Base-by-base conservation (phyloP, 2,888 invertebrate species). In the Pseudoips prasinana region DNA sequence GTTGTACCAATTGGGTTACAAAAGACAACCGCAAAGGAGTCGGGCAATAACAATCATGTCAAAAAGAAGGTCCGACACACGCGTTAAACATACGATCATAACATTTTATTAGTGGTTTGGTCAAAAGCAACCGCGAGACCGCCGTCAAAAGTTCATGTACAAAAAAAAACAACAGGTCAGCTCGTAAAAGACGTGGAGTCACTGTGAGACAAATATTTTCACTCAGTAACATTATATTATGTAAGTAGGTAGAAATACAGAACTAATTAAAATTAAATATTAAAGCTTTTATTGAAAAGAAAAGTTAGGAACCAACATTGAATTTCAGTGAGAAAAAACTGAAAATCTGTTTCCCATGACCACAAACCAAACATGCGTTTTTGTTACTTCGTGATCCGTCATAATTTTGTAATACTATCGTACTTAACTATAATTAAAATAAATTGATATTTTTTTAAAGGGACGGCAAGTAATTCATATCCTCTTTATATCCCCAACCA, bases 71-170 rank as follows among this genome's bases (percentile, higher is more conserved):
- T 58, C 86, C 87, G 86, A 83, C 87, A 79, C 77, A 78, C 79
- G 86, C 86, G 87, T 86, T 85, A 87, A 88, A 85, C 88, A 87
- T 78, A 87, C 87, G 81, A 84, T 83, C 84, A 86, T 88, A 88
- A 88, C 83, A 83, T 88, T 88, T 88, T 88, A 88, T 88, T 88
- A 85, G 88, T 84, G 81, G 77, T 70, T 72, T 76, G 80, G 88
- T 83, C 85, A 84, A 87, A 85, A 83, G 84, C 85, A 80, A 81
- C 83, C 85, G 84, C 84, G 76, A 67, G 78, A 75, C 75, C 82
- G 77, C 76, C 83, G 75, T 80, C 82, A 78, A 79, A 79, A 85
- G 84, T 85, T 83, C 87, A 85, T 79, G 74, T 61, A 80, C 79
- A 78, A 80, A 84, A 80, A 84, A 82, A 43, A 61, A 58, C 55